Evolutionary conservation across 2,797 vertebrate species (phyloP).

Genomic region (Acanthurus leucopareius): DNA sequence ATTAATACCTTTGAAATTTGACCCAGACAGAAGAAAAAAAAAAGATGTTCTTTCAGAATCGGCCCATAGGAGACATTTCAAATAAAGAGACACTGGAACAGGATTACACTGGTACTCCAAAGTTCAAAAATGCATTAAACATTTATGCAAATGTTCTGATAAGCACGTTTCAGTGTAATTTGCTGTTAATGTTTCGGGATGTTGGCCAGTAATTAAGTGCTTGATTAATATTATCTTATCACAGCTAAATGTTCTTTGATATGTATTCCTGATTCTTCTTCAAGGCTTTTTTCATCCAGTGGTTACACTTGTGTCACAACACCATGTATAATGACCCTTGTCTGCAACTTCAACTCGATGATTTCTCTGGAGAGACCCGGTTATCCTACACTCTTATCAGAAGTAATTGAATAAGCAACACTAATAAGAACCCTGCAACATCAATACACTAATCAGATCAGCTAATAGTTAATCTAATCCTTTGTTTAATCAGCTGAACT

Average conservation of each 20-base stretch:
- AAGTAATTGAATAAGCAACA: slow-evolving; percentile 39
- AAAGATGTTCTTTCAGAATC: background rate
- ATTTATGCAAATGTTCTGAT: background rate
- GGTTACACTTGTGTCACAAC: background rate
- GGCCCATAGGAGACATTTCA: background rate
- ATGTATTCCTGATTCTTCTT: background rate
- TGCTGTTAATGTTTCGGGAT: no score
- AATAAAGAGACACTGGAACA: background rate
- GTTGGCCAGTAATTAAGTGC: no score
- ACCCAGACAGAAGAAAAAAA: slow-evolving; percentile 1
- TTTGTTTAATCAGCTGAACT: slow-evolving; percentile 38
- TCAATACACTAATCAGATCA: slow-evolving; percentile 41
- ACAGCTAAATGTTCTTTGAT: background rate
- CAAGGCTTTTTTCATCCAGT: background rate
- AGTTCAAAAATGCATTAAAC: no score
- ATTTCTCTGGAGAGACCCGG: background rate
- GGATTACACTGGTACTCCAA: no score
- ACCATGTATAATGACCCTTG: background rate
- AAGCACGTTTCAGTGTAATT: slow-evolving; percentile 1
- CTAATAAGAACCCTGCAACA: slow-evolving; percentile 28
- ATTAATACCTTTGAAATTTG: slow-evolving; percentile 31
- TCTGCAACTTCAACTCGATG: background rate
- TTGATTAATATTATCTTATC: no score
- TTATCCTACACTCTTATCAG: slow-evolving; percentile 14
- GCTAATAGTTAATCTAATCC: slow-evolving; percentile 37